These are phyloP conservation scores for Anolis sagrei DNA, from an alignment of 2,113 vertebrate species.

Conservation along the genomic window DNA sequence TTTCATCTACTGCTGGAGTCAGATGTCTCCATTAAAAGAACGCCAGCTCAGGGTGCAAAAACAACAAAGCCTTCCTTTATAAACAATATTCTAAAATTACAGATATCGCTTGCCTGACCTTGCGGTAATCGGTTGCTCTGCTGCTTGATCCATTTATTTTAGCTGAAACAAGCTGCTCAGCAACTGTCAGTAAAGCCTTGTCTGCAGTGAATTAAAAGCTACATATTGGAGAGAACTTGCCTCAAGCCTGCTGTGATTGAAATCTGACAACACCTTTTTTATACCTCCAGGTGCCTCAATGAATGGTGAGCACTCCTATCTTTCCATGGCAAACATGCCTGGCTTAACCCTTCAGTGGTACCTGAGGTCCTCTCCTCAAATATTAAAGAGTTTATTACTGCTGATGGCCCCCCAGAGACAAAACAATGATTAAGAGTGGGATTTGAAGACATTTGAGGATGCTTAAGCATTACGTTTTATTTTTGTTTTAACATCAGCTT, in stretches of 20 bases:
- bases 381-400: not conserved
- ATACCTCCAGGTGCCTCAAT: constrained; percentile 44
- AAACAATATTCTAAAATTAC: constrained; percentile 62
- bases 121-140: constrained; percentile 58
- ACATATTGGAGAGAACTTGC: constrained; percentile 42
- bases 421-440: not conserved
- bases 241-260: constrained; percentile 29
- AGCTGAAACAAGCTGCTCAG: constrained; percentile 55
- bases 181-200: constrained; percentile 57
- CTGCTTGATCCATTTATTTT: constrained; percentile 60
- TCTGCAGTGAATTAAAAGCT: constrained; percentile 67
- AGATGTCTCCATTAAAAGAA: constrained; percentile 8
- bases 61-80: not conserved
- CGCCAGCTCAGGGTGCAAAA: not conserved
- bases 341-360: constrained; percentile 20
- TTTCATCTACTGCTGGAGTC: constrained; percentile 9
- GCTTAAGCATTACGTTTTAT: not conserved
- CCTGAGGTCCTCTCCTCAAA: not conserved
- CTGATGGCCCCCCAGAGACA: not conserved
- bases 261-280: constrained; percentile 56
- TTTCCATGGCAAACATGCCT: not conserved
- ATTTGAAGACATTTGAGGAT: not conserved
- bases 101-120: constrained; percentile 48
- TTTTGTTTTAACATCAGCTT: not conserved
- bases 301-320: constrained; percentile 36